These are phyloP conservation scores for Selenia dentaria DNA, from an alignment of 2,888 invertebrate species.

Conservation along the genomic window DNA sequence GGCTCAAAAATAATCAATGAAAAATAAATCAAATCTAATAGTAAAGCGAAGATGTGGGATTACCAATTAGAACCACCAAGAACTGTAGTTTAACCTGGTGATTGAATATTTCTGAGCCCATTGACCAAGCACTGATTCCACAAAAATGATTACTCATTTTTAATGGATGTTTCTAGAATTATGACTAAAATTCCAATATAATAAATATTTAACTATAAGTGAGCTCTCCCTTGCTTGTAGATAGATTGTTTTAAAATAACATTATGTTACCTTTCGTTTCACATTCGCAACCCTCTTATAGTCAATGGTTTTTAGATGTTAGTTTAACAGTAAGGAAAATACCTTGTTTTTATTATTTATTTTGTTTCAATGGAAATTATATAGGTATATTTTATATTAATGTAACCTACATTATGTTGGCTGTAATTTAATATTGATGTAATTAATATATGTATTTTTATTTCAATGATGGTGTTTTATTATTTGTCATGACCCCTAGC, in stretches of 20 bases:
- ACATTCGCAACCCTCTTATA: constrained; percentile 72
- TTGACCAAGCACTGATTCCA: constrained; percentile 43
- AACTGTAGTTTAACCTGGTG: too few relatives aligned
- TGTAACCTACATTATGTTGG: constrained; percentile 84
- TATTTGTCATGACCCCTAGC: too few relatives aligned
- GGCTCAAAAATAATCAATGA: too few relatives aligned
- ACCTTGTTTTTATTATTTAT: constrained; percentile 84
- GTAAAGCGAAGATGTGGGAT: too few relatives aligned
- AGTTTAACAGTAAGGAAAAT: constrained; percentile 77
- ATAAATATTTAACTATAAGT: constrained; percentile 71
- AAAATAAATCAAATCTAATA: too few relatives aligned
- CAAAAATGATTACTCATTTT: constrained; percentile 66
- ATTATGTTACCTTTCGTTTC: constrained; percentile 71
- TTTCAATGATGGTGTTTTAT: constrained; percentile 71
- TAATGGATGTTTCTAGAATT: constrained; percentile 71
- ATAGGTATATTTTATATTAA: constrained; percentile 85
- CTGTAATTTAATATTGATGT: constrained; percentile 85
- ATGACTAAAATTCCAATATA: constrained; percentile 80
- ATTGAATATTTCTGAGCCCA: too few relatives aligned
- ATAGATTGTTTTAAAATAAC: constrained; percentile 66
- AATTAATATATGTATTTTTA: constrained; percentile 86
- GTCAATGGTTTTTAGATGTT: constrained; percentile 79
- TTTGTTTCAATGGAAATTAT: constrained; percentile 82
- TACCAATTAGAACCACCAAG: too few relatives aligned
- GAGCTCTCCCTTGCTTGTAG: constrained; percentile 81